Evolutionary conservation across 1,140 invertebrate genomes (phyloP).

Genomic region (Drosophila baimaii): DNA sequence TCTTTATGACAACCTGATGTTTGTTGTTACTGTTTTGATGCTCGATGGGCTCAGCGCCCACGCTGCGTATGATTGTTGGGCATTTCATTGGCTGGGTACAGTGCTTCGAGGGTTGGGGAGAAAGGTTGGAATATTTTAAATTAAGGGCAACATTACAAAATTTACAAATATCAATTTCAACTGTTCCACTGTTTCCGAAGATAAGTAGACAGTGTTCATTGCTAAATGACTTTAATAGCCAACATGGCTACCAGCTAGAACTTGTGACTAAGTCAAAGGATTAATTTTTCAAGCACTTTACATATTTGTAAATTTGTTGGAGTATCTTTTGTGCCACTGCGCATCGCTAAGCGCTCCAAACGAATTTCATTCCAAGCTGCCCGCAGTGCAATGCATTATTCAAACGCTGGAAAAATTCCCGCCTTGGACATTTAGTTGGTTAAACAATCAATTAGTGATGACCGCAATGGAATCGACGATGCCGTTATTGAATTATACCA

Average conservation of each 20-base stretch:
- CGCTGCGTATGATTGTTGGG: slow-evolving; percentile 66
- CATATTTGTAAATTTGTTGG: background rate
- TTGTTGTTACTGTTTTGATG: slow-evolving; percentile 51
- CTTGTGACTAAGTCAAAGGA: no score
- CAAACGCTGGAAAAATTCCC: slow-evolving; percentile 50
- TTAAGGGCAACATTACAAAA: no score
- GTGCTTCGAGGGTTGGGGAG: background rate
- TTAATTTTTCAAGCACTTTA: background rate
- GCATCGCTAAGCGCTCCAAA: background rate
- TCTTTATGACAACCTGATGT: slow-evolving; percentile 66
- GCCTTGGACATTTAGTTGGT: slow-evolving; percentile 60
- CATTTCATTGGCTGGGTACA: slow-evolving; percentile 19
- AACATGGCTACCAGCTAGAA: background rate
- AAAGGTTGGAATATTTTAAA: no score
- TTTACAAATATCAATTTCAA: no score
- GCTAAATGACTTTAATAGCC: background rate
- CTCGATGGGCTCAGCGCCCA: slow-evolving; percentile 50
- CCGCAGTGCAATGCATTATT: slow-evolving; percentile 65
- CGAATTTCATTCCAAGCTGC: slow-evolving; percentile 24
- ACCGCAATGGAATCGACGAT: slow-evolving; percentile 63
- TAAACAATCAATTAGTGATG: slow-evolving; percentile 73
- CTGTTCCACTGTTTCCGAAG: no score
- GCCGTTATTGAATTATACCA: slow-evolving; percentile 72
- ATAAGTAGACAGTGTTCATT: no score
- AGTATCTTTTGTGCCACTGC: slow-evolving; percentile 15